These are phyloP conservation scores for Melitaea athalia DNA, from an alignment of 2,888 invertebrate species.

Conservation along the genomic window DNA sequence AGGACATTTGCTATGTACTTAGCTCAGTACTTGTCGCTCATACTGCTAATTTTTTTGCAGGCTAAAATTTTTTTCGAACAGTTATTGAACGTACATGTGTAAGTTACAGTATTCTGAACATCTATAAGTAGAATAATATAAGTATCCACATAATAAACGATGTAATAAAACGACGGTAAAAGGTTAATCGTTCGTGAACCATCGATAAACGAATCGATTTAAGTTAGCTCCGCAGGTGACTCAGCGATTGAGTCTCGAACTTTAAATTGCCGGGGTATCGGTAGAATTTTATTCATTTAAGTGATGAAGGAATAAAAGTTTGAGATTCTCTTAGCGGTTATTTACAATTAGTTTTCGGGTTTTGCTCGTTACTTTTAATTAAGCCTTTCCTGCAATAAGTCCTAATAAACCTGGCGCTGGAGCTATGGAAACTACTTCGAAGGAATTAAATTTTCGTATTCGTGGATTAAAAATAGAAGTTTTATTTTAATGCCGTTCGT, in stretches of 20 bases:
- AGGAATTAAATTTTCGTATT: not conserved
- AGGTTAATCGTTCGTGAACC: constrained; percentile 76
- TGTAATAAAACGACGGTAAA: constrained; percentile 69
- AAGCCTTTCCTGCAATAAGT: constrained; percentile 4
- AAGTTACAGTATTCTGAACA: not conserved
- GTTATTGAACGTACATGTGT: no score
- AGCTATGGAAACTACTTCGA: not conserved
- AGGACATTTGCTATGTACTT: no score
- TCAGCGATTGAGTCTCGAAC: constrained; percentile 63
- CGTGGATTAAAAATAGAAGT: not conserved
- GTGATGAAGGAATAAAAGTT: constrained; percentile 41
- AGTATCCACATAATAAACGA: constrained; percentile 50
- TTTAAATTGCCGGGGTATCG: constrained; percentile 78
- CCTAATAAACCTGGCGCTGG: constrained; percentile 8
- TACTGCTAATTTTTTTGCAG: no score
- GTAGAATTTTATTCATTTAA: constrained; percentile 42
- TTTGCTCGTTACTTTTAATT: constrained; percentile 26
- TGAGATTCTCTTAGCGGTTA: constrained; percentile 33
- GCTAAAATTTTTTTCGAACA: no score
- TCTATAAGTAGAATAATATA: constrained; percentile 27
- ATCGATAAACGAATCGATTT: constrained; percentile 80
- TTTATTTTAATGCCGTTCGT: not conserved
- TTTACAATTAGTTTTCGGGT: constrained; percentile 32
- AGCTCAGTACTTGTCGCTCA: no score
- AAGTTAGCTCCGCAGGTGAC: constrained; percentile 74